phyloP scores from a whole-genome alignment of 2,888 invertebrate species.

The Anticlea derivata region DNA sequence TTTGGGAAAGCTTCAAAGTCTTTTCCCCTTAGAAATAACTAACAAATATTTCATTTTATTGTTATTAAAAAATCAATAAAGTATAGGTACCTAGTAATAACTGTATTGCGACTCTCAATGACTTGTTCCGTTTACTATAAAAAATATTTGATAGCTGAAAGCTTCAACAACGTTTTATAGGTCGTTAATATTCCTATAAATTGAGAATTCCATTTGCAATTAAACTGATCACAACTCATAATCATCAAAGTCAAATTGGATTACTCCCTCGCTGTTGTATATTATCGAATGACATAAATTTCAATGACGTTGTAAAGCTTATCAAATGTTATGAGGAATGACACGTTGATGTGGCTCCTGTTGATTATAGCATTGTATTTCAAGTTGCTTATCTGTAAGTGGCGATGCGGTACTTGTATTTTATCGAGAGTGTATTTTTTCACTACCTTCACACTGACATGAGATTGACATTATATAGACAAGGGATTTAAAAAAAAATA shows the following conservation, averaged over 20 bases:
- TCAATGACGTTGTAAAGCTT: slow-evolving; percentile 3
- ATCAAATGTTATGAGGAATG: slow-evolving; percentile 5
- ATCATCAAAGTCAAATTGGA: slow-evolving; percentile 9
- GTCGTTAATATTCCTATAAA: slow-evolving; percentile 28
- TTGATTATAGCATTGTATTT: slow-evolving; percentile 15
- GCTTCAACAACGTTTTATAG: slow-evolving; percentile 24
- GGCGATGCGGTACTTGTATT: slow-evolving; percentile 24
- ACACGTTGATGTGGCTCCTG: neutral
- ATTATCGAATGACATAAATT: slow-evolving; percentile 6
- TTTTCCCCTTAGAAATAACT: too few species aligned
- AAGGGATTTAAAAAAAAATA: too few species aligned
- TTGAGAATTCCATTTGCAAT: slow-evolving; percentile 29
- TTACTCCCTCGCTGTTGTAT: slow-evolving; percentile 2
- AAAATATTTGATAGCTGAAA: slow-evolving; percentile 21
- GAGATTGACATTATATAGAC: too few species aligned
- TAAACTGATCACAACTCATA: slow-evolving; percentile 25
- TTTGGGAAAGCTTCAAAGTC: too few species aligned
- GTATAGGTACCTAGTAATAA: neutral
- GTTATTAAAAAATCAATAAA: neutral
- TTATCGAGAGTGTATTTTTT: slow-evolving; percentile 23
- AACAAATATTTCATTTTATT: too few species aligned
- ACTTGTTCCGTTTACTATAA: slow-evolving; percentile 10
- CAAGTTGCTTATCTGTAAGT: slow-evolving; percentile 28
- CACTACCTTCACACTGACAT: too few species aligned
- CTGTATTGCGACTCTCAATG: neutral